Conservation (phyloP, 2,797 vertebrate genomes). For the Podarcis lilfordi region DNA sequence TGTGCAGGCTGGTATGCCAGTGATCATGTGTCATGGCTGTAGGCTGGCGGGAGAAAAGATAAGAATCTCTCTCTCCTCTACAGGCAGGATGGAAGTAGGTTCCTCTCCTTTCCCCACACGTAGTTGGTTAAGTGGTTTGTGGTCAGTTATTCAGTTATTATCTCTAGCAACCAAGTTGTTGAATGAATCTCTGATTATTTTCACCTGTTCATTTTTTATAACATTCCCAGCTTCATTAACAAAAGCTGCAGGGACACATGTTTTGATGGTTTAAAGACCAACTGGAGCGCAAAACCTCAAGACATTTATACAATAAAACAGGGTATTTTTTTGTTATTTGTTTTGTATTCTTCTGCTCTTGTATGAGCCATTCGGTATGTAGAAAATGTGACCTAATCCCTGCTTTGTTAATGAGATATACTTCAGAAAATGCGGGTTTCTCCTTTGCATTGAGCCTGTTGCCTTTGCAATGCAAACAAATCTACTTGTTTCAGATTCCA, state of each 20-base stretch:
- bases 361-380: background rate
- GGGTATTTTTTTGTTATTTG: no score
- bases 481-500: background rate
- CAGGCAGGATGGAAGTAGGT: background rate
- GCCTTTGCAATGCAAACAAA: background rate
- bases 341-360: background rate
- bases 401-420: background rate
- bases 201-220: background rate
- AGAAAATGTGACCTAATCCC: conserved; percentile 5
- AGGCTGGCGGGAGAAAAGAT: background rate
- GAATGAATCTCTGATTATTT: background rate
- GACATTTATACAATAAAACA: background rate
- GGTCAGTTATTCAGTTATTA: background rate
- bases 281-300: background rate
- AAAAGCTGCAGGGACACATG: background rate
- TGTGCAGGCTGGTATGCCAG: background rate
- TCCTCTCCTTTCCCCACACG: background rate
- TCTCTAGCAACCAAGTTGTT: background rate
- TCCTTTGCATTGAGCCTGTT: background rate
- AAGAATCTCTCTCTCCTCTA: background rate
- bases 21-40: background rate
- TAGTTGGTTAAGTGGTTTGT: background rate
- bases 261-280: background rate
- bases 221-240: background rate
- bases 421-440: background rate